Percentiles rank a stretch among this genome's conserved stretches.
phyloP scores from a whole-genome alignment of 2,888 invertebrate genomes.

The Cephalotes varians region DNA sequence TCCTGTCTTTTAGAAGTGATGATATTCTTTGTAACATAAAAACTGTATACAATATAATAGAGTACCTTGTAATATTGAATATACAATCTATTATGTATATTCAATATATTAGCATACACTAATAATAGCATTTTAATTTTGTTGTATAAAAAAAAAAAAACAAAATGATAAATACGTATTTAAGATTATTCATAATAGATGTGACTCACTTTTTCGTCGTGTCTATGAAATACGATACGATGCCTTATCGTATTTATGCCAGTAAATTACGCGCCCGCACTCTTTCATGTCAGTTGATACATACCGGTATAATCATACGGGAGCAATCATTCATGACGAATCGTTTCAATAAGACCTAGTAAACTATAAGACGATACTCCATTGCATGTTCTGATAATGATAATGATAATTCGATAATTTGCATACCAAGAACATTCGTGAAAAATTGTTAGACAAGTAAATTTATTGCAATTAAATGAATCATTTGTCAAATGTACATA shows the following conservation, averaged over 20 bases:
- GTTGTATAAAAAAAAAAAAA: neutral
- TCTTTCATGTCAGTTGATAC: neutral
- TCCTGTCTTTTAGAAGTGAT: neutral
- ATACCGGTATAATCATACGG: neutral
- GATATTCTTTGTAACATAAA: neutral
- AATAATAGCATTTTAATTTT: neutral
- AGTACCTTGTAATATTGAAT: neutral
- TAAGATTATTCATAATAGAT: neutral
- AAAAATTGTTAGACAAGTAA: neutral
- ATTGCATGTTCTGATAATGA: neutral
- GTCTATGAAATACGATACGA: neutral
- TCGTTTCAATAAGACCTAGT: neutral
- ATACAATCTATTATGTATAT: no score
- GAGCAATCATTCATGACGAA: neutral
- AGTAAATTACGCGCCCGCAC: neutral
- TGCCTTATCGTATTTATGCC: neutral
- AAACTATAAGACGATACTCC: neutral
- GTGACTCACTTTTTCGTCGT: neutral
- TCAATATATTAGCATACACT: neutral
- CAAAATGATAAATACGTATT: neutral
- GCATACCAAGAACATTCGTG: neutral
- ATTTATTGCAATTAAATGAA: conserved; percentile 3
- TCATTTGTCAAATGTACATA: neutral
- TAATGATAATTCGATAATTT: conserved; percentile 6
- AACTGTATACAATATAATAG: neutral